Conservation (phyloP, 1,140 invertebrate species). For the Caenorhabditis inopinata region DNA sequence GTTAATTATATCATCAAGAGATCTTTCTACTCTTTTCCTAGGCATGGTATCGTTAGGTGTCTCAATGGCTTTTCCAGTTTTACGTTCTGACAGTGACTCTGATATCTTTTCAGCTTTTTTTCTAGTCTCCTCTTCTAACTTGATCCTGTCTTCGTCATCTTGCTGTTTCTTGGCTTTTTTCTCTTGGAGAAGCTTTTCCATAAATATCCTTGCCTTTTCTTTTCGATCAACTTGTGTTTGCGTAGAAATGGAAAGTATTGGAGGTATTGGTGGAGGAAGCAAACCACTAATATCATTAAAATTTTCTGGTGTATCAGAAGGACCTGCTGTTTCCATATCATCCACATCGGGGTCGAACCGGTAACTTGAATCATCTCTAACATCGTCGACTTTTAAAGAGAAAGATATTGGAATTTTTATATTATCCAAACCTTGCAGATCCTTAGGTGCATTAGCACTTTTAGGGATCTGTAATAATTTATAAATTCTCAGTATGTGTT, state of each 20-base stretch:
- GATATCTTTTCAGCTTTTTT: conserved; percentile 10
- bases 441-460: not conserved
- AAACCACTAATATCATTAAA: not conserved
- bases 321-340: not conserved
- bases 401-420: not conserved
- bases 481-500: not conserved
- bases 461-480: not conserved
- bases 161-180: conserved; percentile 13
- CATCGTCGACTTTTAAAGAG: not conserved
- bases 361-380: not conserved
- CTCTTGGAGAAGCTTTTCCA: conserved; percentile 38
- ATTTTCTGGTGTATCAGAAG: not conserved
- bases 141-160: conserved; percentile 17
- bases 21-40: not conserved
- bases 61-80: not conserved
- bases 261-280: conserved; percentile 7
- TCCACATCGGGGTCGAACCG: not conserved
- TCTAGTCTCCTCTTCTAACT: conserved; percentile 17
- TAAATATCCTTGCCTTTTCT: conserved; percentile 41
- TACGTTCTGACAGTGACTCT: not conserved
- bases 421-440: conserved; percentile 13
- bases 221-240: conserved; percentile 39
- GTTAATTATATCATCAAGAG: not conserved
- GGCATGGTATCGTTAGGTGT: not conserved
- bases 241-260: not conserved